Percentiles rank a stretch among this genome's conserved stretches.
phyloP scores from a whole-genome alignment of 2,113 vertebrate species.

The Labrus mixtus region DNA sequence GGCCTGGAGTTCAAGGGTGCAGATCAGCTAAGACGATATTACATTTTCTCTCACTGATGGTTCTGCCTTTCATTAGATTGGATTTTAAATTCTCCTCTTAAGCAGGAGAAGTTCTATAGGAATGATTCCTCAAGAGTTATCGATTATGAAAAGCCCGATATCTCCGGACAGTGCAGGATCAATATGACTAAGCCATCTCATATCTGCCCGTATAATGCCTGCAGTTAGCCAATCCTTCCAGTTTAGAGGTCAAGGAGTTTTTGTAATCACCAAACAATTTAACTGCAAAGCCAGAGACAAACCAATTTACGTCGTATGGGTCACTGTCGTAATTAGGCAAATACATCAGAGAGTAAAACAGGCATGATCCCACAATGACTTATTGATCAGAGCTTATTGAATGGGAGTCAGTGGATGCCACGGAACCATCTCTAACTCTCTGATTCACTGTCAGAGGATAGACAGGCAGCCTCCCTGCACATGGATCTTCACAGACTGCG shows the following conservation, averaged over 20 bases:
- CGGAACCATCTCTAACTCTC: slow-evolving; percentile 11
- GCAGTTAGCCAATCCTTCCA: slow-evolving; percentile 64
- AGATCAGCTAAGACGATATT: slow-evolving; percentile 36
- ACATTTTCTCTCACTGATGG: slow-evolving; percentile 24
- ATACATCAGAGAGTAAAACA: slow-evolving; percentile 26
- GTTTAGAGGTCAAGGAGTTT: slow-evolving; percentile 71
- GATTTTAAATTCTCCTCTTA: slow-evolving; percentile 55
- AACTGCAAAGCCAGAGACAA: slow-evolving; percentile 22
- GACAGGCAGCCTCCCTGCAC: slow-evolving; percentile 13
- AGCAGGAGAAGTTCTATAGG: slow-evolving; percentile 47
- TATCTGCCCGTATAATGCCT: slow-evolving; percentile 61
- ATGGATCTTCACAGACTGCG: slow-evolving; percentile 27
- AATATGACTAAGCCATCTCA: slow-evolving; percentile 68
- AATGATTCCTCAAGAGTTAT: slow-evolving; percentile 59
- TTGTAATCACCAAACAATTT: slow-evolving; percentile 49
- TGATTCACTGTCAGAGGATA: slow-evolving; percentile 42
- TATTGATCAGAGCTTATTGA: slow-evolving; percentile 49
- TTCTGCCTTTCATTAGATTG: slow-evolving; percentile 37
- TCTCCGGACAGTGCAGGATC: slow-evolving; percentile 61
- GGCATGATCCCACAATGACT: slow-evolving; percentile 31
- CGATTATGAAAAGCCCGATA: slow-evolving; percentile 65
- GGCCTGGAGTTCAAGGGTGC: slow-evolving; percentile 34
- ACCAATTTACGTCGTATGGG: slow-evolving; percentile 1
- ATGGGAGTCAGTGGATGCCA: slow-evolving; percentile 10
- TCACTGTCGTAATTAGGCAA: slow-evolving; percentile 43